Conservation (phyloP, 2,113 vertebrate species). For the Gadus macrocephalus region DNA sequence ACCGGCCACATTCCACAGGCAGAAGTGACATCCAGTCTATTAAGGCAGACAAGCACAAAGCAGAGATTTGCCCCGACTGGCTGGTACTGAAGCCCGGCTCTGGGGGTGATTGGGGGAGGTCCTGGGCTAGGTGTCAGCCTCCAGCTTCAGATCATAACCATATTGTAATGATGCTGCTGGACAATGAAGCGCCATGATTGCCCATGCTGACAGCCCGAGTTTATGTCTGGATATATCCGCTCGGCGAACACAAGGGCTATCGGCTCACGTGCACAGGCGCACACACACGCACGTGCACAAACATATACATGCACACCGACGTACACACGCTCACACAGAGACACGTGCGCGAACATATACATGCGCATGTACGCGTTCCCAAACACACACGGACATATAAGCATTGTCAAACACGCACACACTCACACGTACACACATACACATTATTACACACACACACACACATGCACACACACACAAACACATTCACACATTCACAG, state of each 20-base stretch:
- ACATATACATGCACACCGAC: too few relatives aligned
- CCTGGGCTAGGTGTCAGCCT: conserved; percentile 96
- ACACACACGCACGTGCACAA: too few relatives aligned
- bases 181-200: conserved; percentile 97
- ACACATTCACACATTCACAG: too few relatives aligned
- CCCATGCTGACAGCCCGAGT: conserved; percentile 80
- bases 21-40: conserved; percentile 99
- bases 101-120: conserved; percentile 97
- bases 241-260: conserved; percentile 32
- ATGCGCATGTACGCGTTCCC: too few relatives aligned
- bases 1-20: conserved; percentile 94
- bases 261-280: conserved; percentile 29
- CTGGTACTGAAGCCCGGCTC: conserved; percentile 91
- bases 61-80: conserved; percentile 98
- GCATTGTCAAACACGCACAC: too few relatives aligned
- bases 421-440: too few relatives aligned
- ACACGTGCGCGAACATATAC: too few relatives aligned
- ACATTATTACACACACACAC: too few relatives aligned
- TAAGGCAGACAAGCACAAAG: conserved; percentile 99
- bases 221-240: conserved; percentile 72
- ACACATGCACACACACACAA: too few relatives aligned
- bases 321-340: too few relatives aligned
- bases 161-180: conserved; percentile 98
- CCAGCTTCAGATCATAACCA: conserved; percentile 97
- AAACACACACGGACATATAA: too few relatives aligned